phyloP scores from a whole-genome alignment of 2,888 invertebrate species.

The Elmis aenea region DNA sequence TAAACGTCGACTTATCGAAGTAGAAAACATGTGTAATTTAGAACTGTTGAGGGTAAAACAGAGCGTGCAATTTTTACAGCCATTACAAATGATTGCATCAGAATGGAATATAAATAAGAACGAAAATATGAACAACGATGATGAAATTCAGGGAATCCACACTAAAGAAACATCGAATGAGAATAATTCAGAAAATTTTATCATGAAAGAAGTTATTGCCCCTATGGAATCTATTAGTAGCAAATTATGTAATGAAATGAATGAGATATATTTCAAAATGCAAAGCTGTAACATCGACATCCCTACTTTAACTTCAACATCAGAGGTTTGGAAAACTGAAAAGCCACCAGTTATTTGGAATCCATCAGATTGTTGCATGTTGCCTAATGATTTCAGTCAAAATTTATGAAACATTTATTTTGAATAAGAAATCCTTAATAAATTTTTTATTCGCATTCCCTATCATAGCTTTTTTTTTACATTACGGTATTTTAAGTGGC shows the following conservation, averaged over 20 bases:
- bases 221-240: not conserved
- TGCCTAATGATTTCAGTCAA: too few species aligned
- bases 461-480: too few species aligned
- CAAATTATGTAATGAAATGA: not conserved
- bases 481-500: too few species aligned
- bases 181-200: slow-evolving; percentile 1
- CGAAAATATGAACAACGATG: slow-evolving; percentile 8
- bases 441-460: too few species aligned
- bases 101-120: slow-evolving; percentile 35
- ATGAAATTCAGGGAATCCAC: slow-evolving; percentile 13
- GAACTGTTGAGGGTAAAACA: slow-evolving; percentile 43
- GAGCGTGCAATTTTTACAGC: slow-evolving; percentile 40
- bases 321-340: slow-evolving; percentile 4
- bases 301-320: not conserved
- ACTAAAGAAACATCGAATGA: not conserved
- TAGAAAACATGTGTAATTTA: slow-evolving; percentile 45
- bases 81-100: slow-evolving; percentile 40
- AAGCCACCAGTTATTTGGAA: too few species aligned
- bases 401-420: too few species aligned
- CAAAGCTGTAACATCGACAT: not conserved
- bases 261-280: not conserved
- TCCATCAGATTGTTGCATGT: too few species aligned
- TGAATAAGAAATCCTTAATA: too few species aligned
- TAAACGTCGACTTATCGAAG: slow-evolving; percentile 40
- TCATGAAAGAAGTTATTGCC: slow-evolving; percentile 1